Percentiles rank a stretch among this genome's conserved stretches.
These are phyloP conservation scores for Palythoa grandis DNA, from an alignment of 92 coral and sea anemone species.

Conservation along the genomic window DNA sequence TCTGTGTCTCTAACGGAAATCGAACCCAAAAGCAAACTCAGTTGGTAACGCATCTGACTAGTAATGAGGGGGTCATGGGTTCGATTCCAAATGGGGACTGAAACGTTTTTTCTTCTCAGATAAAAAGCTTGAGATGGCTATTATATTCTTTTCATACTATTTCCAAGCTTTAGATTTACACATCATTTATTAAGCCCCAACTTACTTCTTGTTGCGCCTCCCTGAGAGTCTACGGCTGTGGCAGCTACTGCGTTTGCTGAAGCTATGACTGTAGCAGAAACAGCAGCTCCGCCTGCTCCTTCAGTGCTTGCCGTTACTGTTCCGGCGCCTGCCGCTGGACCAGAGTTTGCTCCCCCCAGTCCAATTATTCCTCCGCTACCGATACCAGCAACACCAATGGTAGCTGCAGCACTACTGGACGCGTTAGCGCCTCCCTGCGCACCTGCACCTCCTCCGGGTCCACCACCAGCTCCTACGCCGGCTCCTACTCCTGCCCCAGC, in stretches of 20 bases:
- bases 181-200: no score
- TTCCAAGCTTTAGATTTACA: no score
- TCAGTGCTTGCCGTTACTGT: not conserved
- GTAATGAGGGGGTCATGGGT: no score
- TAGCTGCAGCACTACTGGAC: not conserved
- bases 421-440: not conserved
- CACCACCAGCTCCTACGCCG: not conserved
- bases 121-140: no score
- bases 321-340: slow-evolving; percentile 8
- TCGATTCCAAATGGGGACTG: no score
- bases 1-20: no score
- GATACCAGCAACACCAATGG: slow-evolving; percentile 24
- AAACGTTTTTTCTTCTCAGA: no score
- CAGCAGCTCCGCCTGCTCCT: slow-evolving; percentile 37
- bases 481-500: slow-evolving; percentile 5
- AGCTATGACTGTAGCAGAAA: slow-evolving; percentile 34
- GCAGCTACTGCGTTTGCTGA: slow-evolving; percentile 40
- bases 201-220: slow-evolving; percentile 41
- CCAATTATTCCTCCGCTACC: slow-evolving; percentile 36
- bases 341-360: slow-evolving; percentile 38
- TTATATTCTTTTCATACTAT: no score
- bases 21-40: no score
- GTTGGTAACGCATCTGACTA: no score
- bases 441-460: not conserved
- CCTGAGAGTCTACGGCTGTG: slow-evolving; percentile 22